Conservation (phyloP, 1,140 invertebrate genomes). For the Aphidius ervi region DNA sequence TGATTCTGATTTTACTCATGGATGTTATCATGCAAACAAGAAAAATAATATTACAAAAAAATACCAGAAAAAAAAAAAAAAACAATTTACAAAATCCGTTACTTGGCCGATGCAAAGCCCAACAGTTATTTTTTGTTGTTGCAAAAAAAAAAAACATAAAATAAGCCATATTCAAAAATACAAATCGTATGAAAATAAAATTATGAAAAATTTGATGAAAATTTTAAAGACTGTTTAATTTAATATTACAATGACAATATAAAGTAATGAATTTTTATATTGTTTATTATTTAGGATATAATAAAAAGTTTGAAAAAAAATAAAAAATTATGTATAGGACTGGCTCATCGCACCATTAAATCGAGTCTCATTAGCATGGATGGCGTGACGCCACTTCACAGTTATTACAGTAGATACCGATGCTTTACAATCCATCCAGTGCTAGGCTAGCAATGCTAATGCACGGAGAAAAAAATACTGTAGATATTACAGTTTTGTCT, state of each 20-base stretch:
- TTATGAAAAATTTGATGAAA: no score
- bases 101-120: constrained; percentile 3
- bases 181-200: neutral
- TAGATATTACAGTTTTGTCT: no score
- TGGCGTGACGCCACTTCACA: constrained; percentile 47
- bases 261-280: no score
- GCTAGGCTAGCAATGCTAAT: constrained; percentile 49
- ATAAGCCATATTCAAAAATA: no score
- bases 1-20: neutral
- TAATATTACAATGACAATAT: no score
- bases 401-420: constrained; percentile 51
- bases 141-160: neutral
- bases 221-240: no score
- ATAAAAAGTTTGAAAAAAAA: no score
- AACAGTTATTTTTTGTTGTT: constrained; percentile 5
- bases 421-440: constrained; percentile 47
- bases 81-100: constrained; percentile 8
- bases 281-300: no score
- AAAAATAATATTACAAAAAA: no score
- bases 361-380: constrained; percentile 46
- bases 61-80: no score
- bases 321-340: constrained; percentile 13
- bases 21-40: no score
- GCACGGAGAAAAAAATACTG: no score
- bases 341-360: constrained; percentile 37